phyloP scores from a whole-genome alignment of 2,113 vertebrate genomes.

The Ceyx cyanopectus region DNA sequence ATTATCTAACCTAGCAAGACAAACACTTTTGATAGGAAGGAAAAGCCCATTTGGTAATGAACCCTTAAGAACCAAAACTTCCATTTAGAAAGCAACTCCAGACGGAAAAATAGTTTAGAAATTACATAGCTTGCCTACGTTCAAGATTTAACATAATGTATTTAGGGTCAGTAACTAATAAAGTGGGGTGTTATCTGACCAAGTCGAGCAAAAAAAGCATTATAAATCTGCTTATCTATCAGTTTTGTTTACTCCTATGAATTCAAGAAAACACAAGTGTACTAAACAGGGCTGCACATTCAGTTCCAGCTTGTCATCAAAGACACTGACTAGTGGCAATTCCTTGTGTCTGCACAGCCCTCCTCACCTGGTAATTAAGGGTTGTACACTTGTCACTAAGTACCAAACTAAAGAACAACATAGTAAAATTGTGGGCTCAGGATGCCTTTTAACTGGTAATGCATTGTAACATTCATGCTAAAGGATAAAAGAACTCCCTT shows the following conservation, averaged over 20 bases:
- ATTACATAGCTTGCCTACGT: not conserved
- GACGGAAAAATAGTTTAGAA: not conserved
- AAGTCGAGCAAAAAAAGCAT: not conserved
- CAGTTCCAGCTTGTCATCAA: not conserved
- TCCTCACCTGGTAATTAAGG: not conserved
- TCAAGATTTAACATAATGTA: not conserved
- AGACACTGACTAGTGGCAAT: not conserved
- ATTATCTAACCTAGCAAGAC: not conserved
- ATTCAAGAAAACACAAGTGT: not conserved
- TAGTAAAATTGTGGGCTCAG: not conserved
- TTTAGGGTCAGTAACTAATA: not conserved
- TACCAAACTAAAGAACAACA: rapidly evolving
- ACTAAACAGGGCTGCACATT: not conserved
- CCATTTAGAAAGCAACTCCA: not conserved
- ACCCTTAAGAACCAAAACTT: not conserved
- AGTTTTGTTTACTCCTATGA: not conserved
- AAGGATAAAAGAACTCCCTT: not conserved
- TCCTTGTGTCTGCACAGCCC: not conserved
- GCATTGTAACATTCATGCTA: not conserved
- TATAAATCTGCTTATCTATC: not conserved
- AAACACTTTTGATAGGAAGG: not conserved
- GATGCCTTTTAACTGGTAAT: not conserved
- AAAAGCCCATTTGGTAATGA: not conserved
- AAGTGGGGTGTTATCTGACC: not conserved
- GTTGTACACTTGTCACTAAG: not conserved